Conservation (phyloP, 2,888 invertebrate species). For the Mechanitis mazaeus region DNA sequence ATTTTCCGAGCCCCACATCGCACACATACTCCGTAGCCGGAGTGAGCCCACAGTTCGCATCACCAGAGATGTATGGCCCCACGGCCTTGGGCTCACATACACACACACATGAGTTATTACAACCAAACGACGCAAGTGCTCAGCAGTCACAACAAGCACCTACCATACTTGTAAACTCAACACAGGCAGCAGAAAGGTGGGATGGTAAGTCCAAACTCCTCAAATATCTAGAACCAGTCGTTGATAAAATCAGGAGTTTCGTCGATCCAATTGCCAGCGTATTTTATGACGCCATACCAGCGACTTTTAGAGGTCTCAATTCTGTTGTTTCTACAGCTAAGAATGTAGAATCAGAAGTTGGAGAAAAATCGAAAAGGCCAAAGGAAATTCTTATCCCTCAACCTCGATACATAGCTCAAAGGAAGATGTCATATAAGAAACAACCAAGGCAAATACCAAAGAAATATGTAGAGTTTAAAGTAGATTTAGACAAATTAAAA, state of each 20-base stretch:
- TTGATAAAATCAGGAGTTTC: slow-evolving; percentile 55
- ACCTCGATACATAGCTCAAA: slow-evolving; percentile 63
- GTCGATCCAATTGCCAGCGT: slow-evolving; percentile 63
- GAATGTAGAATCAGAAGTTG: slow-evolving; percentile 43
- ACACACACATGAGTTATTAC: slow-evolving; percentile 63
- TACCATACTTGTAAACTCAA: slow-evolving; percentile 59
- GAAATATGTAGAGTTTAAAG: slow-evolving; percentile 60
- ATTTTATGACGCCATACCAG: slow-evolving; percentile 63
- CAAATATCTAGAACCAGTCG: slow-evolving; percentile 65
- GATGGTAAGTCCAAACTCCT: slow-evolving; percentile 72
- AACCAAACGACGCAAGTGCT: slow-evolving; percentile 66
- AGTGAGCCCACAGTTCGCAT: slow-evolving; percentile 69
- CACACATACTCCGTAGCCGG: slow-evolving; percentile 74
- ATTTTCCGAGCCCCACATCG: slow-evolving; percentile 73
- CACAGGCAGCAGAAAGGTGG: slow-evolving; percentile 70
- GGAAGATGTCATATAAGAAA: slow-evolving; percentile 57
- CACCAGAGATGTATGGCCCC: slow-evolving; percentile 69
- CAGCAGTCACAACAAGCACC: slow-evolving; percentile 74
- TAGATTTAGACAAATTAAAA: slow-evolving; percentile 61
- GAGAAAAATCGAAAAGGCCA: slow-evolving; percentile 49
- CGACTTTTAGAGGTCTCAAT: slow-evolving; percentile 61
- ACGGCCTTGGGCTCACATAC: slow-evolving; percentile 58
- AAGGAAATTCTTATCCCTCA: slow-evolving; percentile 63
- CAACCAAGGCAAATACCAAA: slow-evolving; percentile 50
- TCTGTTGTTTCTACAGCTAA: slow-evolving; percentile 59